Percentiles rank a stretch among this genome's conserved stretches.
phyloP scores from a whole-genome alignment of 2,113 vertebrate species.

The Apteryx mantelli region DNA sequence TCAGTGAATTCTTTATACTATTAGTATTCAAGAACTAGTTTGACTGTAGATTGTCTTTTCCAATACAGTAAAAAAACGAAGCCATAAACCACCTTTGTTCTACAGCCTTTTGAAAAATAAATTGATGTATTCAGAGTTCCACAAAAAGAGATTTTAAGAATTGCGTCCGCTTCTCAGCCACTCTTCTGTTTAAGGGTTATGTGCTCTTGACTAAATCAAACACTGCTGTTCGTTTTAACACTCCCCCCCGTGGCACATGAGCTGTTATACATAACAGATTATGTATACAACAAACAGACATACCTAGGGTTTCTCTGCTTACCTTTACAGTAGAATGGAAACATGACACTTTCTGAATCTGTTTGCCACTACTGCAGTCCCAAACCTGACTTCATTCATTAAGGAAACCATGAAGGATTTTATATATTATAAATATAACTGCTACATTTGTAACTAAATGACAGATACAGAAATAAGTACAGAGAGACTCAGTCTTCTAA shows the following conservation, averaged over 20 bases:
- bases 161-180: background rate
- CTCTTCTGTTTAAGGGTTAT: background rate
- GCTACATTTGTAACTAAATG: background rate
- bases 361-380: conserved; percentile 87
- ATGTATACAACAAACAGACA: background rate
- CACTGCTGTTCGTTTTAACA: background rate
- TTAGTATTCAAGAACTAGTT: background rate
- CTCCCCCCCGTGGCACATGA: background rate
- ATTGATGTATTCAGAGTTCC: background rate
- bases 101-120: background rate
- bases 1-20: background rate
- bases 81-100: background rate
- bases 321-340: conserved; percentile 97
- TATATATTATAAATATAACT: background rate
- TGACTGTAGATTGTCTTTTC: background rate
- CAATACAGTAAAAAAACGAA: background rate
- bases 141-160: background rate
- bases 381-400: conserved; percentile 82
- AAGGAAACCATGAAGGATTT: conserved; percentile 57
- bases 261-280: background rate
- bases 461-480: background rate
- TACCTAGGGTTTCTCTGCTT: conserved; percentile 1
- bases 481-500: background rate
- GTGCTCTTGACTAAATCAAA: background rate
- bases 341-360: conserved; percentile 86